A percentile compares a stretch with the other conserved stretches of the same genome.
These are phyloP conservation scores for Gymnodraco acuticeps DNA, from an alignment of 2,797 vertebrate species.

Conservation along the genomic window DNA sequence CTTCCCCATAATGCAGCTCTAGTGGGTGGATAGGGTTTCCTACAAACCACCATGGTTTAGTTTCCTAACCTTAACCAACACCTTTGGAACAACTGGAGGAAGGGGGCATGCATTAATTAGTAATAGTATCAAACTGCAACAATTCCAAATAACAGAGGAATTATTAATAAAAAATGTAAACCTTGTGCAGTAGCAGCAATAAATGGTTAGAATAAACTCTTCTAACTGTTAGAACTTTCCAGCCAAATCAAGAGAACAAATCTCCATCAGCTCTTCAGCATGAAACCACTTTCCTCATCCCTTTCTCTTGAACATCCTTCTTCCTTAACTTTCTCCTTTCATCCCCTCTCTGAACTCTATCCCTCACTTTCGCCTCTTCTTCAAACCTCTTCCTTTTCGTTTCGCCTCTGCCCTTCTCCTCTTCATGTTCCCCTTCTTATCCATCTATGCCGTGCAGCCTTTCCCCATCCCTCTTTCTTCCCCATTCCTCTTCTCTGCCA, in stretches of 20 bases:
- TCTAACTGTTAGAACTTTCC: background rate
- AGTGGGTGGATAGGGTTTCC: background rate
- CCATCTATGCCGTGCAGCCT: conserved; percentile 39
- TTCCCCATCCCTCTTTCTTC: conserved; percentile 40
- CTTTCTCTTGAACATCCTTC: conserved; percentile 27
- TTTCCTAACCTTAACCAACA: background rate
- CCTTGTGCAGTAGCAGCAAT: background rate
- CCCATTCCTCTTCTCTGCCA: conserved; percentile 49
- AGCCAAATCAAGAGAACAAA: conserved; percentile 23
- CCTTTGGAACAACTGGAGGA: too few species aligned
- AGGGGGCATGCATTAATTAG: background rate
- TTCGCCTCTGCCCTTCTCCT: conserved; percentile 9
- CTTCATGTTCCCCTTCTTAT: conserved; percentile 16
- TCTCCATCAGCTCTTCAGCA: conserved; percentile 16
- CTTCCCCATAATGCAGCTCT: background rate
- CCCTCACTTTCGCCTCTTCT: conserved; percentile 63
- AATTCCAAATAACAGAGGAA: background rate
- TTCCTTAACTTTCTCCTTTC: conserved; percentile 34
- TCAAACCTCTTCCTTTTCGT: conserved; percentile 36
- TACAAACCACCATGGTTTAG: background rate
- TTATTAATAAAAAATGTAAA: background rate
- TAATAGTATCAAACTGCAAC: background rate
- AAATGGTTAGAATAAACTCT: background rate
- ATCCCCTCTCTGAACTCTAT: conserved; percentile 51
- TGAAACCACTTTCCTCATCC: conserved; percentile 9